These are phyloP conservation scores for Paedocypris micromegethes DNA, from an alignment of 2,797 vertebrate species.

Conservation along the genomic window DNA sequence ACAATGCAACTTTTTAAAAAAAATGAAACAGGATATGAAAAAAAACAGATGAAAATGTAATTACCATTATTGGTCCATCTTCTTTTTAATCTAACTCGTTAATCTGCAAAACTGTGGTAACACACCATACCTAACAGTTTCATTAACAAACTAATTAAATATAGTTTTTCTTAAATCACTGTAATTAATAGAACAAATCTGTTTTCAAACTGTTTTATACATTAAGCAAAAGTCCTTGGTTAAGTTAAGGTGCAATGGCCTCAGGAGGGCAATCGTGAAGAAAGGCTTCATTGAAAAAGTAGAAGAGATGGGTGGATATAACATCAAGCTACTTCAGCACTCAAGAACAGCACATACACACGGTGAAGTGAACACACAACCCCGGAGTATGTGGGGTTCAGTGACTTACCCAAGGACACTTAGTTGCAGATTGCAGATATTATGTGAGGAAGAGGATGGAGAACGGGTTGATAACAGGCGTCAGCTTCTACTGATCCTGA, in stretches of 20 bases:
- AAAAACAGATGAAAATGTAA: too few relatives aligned
- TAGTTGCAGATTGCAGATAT: slow-evolving; percentile 5
- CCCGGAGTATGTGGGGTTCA: slow-evolving; percentile 17
- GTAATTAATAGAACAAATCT: too few relatives aligned
- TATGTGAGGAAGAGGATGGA: neutral
- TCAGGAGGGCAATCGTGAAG: slow-evolving; percentile 46
- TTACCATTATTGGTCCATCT: too few relatives aligned
- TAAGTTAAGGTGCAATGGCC: slow-evolving; percentile 27
- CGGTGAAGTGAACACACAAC: too few relatives aligned
- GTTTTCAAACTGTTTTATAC: too few relatives aligned
- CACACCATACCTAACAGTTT: too few relatives aligned
- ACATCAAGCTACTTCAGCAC: slow-evolving; percentile 49
- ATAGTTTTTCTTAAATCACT: too few relatives aligned
- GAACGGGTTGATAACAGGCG: slow-evolving; percentile 12
- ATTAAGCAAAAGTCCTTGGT: slow-evolving; percentile 27
- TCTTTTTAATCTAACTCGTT: too few relatives aligned
- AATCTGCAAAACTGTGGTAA: too few relatives aligned
- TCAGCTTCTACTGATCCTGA: slow-evolving; percentile 3
- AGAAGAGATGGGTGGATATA: slow-evolving; percentile 33
- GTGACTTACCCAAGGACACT: neutral
- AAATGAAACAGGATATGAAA: too few relatives aligned
- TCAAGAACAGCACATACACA: slow-evolving; percentile 63
- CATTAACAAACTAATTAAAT: too few relatives aligned
- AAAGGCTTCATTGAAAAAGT: slow-evolving; percentile 64
- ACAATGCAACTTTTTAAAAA: too few relatives aligned